Conservation (phyloP, 2,888 invertebrate species). For the Drosophila siamana region DNA sequence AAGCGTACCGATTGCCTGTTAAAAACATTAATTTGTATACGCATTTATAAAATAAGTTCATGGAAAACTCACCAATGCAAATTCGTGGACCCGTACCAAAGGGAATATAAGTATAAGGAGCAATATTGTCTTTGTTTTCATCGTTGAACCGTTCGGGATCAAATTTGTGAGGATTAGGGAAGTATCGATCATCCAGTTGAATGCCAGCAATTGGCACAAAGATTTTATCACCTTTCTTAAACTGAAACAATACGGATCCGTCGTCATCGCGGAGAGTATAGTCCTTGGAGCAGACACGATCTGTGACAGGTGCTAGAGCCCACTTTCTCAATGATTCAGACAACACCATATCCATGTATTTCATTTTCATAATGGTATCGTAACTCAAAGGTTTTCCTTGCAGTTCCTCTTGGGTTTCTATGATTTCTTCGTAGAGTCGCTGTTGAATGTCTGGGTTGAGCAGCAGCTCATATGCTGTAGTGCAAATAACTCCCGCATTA, state of each 20-base stretch:
- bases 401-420: constrained; percentile 83
- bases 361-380: constrained; percentile 86
- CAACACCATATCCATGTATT: constrained; percentile 88
- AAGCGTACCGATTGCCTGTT: constrained; percentile 63
- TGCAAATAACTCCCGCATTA: constrained; percentile 83
- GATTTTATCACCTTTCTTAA: constrained; percentile 85
- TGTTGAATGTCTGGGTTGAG: constrained; percentile 87
- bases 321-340: constrained; percentile 86
- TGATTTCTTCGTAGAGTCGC: constrained; percentile 86
- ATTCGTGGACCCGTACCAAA: constrained; percentile 88
- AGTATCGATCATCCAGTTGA: constrained; percentile 86
- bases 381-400: constrained; percentile 86
- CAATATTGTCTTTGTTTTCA: constrained; percentile 86
- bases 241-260: constrained; percentile 86
- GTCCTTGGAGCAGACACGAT: constrained; percentile 86
- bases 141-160: constrained; percentile 87
- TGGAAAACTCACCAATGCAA: constrained; percentile 86
- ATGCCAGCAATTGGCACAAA: constrained; percentile 84
- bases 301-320: constrained; percentile 85
- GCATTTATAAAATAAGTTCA: neutral
- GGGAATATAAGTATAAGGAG: constrained; percentile 86
- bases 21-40: too few species aligned
- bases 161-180: constrained; percentile 86
- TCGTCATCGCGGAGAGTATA: constrained; percentile 81
- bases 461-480: constrained; percentile 87